phyloP scores from a whole-genome alignment of 2,113 vertebrate species.

The Candoia aspera region DNA sequence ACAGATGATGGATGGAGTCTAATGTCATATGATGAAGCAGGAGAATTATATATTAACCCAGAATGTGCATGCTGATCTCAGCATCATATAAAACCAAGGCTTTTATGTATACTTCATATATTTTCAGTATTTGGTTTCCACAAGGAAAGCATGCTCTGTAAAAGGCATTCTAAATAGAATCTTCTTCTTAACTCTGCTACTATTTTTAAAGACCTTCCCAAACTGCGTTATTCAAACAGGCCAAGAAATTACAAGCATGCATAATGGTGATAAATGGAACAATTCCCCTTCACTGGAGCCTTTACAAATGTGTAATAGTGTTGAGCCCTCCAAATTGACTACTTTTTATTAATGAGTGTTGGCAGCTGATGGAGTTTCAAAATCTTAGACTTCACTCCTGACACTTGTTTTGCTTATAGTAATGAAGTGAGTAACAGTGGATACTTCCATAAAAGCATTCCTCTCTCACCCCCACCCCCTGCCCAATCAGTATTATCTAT shows the following conservation, averaged over 20 bases:
- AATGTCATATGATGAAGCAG: background rate
- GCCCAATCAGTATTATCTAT: constrained; percentile 49
- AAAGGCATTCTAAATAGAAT: constrained; percentile 11
- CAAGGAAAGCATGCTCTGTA: background rate
- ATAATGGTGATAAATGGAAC: constrained; percentile 11
- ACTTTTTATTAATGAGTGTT: background rate
- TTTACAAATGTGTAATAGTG: constrained; percentile 23
- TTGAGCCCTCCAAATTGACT: constrained; percentile 5
- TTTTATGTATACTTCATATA: background rate
- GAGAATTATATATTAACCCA: background rate
- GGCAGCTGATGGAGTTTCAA: background rate
- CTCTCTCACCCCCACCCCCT: background rate
- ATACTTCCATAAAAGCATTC: constrained; percentile 7
- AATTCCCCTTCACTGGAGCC: constrained; percentile 20
- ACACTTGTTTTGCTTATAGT: constrained; percentile 28
- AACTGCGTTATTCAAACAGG: constrained; percentile 2
- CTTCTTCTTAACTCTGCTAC: background rate
- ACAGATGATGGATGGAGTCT: background rate
- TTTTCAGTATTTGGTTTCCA: background rate
- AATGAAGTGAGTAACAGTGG: constrained; percentile 26
- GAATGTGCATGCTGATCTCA: background rate
- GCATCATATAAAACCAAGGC: background rate
- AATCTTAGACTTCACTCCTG: constrained; percentile 21
- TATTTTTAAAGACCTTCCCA: constrained; percentile 8
- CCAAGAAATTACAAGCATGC: background rate